phyloP scores from a whole-genome alignment of 2,797 vertebrate species.

The Odontamblyopus lacepedii region DNA sequence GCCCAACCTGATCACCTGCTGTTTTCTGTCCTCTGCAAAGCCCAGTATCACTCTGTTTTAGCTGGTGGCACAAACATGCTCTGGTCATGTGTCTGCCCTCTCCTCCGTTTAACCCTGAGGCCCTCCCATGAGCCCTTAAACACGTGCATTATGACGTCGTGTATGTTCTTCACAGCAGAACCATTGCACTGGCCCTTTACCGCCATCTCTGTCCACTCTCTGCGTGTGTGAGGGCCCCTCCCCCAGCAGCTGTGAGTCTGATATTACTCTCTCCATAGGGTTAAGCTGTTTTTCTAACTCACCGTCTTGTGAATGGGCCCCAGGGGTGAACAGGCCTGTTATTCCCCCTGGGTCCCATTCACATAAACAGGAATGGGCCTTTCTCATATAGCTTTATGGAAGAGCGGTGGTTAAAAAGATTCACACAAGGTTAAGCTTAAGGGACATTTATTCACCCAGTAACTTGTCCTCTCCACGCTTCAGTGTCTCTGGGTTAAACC shows the following conservation, averaged over 20 bases:
- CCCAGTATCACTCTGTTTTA: too few relatives aligned
- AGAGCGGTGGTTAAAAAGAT: neutral
- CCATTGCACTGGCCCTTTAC: constrained; percentile 15
- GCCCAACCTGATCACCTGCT: too few relatives aligned
- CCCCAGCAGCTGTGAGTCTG: constrained; percentile 20
- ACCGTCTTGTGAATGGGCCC: neutral
- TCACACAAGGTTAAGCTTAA: too few relatives aligned
- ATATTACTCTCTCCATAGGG: constrained; percentile 18
- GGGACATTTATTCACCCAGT: too few relatives aligned
- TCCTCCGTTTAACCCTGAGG: constrained; percentile 25
- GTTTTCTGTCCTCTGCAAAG: too few relatives aligned
- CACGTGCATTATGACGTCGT: constrained; percentile 22
- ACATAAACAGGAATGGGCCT: neutral
- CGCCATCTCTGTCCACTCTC: constrained; percentile 3
- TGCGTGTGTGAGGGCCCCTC: constrained; percentile 26
- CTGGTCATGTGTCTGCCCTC: neutral
- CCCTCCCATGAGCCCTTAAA: constrained; percentile 48
- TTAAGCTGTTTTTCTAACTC: constrained; percentile 7
- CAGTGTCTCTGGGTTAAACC: too few relatives aligned
- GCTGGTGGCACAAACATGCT: constrained; percentile 25
- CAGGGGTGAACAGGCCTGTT: neutral
- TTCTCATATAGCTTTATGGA: neutral
- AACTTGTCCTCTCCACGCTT: too few relatives aligned
- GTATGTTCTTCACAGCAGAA: neutral
- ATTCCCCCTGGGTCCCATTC: neutral